These are phyloP conservation scores for Pardosa pseudoannulata DNA, from an alignment of 2,888 invertebrate species.

Conservation along the genomic window DNA sequence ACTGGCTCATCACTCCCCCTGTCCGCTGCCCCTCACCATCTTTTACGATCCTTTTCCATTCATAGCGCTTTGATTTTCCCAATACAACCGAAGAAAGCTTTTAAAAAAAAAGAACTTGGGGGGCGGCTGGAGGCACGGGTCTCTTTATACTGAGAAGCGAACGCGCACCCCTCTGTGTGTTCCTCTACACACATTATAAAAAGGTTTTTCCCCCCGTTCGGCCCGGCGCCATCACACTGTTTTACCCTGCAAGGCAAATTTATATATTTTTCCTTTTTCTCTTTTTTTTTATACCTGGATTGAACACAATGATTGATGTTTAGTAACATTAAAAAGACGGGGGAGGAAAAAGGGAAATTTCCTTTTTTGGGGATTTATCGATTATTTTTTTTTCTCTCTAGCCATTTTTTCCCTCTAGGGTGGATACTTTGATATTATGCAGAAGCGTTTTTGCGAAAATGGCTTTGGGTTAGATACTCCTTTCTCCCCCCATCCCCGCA, in stretches of 20 bases:
- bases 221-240: slow-evolving; percentile 22
- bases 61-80: slow-evolving; percentile 22
- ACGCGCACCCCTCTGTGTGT: neutral
- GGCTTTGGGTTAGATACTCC: slow-evolving; percentile 52
- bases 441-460: slow-evolving; percentile 69
- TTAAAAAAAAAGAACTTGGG: slow-evolving; percentile 43
- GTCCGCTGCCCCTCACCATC: neutral
- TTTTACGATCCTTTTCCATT: slow-evolving; percentile 20
- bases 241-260: slow-evolving; percentile 60
- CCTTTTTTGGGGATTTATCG: slow-evolving; percentile 66
- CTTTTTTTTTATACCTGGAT: slow-evolving; percentile 66
- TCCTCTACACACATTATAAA: slow-evolving; percentile 53
- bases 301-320: slow-evolving; percentile 72
- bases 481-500: slow-evolving; percentile 9
- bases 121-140: slow-evolving; percentile 1
- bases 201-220: slow-evolving; percentile 47
- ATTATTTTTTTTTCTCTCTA: slow-evolving; percentile 55
- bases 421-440: slow-evolving; percentile 71
- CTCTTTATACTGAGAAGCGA: slow-evolving; percentile 5
- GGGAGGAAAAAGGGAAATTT: slow-evolving; percentile 35
- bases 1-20: neutral
- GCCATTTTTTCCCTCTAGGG: slow-evolving; percentile 33
- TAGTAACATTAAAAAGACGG: slow-evolving; percentile 71
- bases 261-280: slow-evolving; percentile 47
- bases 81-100: slow-evolving; percentile 59